Conservation (phyloP, 1,140 invertebrate species). For the Brachionus koreanus region DNA sequence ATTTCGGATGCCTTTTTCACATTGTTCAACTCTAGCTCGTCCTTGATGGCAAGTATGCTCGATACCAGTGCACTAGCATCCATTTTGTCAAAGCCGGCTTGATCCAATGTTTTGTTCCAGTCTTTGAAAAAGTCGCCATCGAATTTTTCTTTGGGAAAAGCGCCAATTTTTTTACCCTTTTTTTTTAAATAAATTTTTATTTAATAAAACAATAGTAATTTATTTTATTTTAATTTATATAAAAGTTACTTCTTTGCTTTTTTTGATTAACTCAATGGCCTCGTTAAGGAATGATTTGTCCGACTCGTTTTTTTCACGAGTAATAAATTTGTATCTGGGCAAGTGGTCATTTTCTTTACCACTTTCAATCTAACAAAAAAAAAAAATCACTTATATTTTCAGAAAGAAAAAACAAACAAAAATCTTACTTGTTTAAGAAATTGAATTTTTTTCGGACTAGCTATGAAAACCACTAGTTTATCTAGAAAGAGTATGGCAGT, state of each 20-base stretch:
- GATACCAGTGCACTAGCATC: slow-evolving; percentile 81
- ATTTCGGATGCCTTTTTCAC: slow-evolving; percentile 89
- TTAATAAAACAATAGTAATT: not conserved
- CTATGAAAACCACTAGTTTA: slow-evolving; percentile 13
- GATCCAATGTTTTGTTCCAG: slow-evolving; percentile 37
- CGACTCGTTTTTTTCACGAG: slow-evolving; percentile 28
- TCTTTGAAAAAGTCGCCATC: slow-evolving; percentile 41
- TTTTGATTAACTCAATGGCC: slow-evolving; percentile 38
- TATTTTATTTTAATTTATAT: not conserved
- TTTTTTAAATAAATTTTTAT: not conserved
- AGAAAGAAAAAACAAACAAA: not conserved
- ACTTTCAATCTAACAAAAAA: slow-evolving; percentile 27
- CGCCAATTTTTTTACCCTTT: slow-evolving; percentile 29
- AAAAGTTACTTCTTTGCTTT: slow-evolving; percentile 13
- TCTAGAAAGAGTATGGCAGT: slow-evolving; percentile 37
- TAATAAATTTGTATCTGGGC: slow-evolving; percentile 41
- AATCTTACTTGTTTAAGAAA: slow-evolving; percentile 36
- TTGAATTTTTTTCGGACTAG: slow-evolving; percentile 42
- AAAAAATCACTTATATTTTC: not conserved
- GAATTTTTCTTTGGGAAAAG: slow-evolving; percentile 41
- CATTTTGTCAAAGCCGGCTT: slow-evolving; percentile 13
- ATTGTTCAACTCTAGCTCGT: slow-evolving; percentile 83
- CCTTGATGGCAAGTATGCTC: slow-evolving; percentile 86
- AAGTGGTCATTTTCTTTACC: slow-evolving; percentile 43
- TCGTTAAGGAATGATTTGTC: slow-evolving; percentile 21